These are phyloP conservation scores for Siniperca knerii DNA, from an alignment of 2,113 vertebrate genomes.

Conservation along the genomic window DNA sequence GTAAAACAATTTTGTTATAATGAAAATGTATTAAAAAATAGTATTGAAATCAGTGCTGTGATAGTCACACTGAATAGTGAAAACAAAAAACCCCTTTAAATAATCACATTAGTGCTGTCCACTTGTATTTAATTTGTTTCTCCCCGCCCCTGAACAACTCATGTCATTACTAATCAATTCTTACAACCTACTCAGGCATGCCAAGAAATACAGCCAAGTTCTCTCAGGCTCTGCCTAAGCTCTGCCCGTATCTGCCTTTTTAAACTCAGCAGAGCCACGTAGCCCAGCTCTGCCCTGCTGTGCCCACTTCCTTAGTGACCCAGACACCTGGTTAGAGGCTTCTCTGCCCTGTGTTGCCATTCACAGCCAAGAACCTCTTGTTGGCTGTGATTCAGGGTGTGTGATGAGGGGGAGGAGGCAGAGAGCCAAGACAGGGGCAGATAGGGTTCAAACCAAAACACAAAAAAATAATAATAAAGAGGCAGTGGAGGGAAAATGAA, in stretches of 20 bases:
- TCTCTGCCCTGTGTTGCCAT: constrained; percentile 32
- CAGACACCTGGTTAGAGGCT: constrained; percentile 43
- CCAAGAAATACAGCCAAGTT: constrained; percentile 46
- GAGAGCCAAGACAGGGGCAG: constrained; percentile 25
- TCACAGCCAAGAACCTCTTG: constrained; percentile 35
- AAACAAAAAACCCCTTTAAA: constrained; percentile 10
- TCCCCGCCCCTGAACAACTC: constrained; percentile 42
- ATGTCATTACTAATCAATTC: constrained; percentile 64
- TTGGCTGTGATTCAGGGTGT: constrained; percentile 41
- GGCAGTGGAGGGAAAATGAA: constrained; percentile 4
- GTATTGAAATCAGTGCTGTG: not conserved
- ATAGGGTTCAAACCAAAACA: constrained; percentile 45
- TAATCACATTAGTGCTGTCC: constrained; percentile 43
- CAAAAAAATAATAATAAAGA: constrained; percentile 16
- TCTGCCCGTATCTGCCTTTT: constrained; percentile 28
- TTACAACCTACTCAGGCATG: constrained; percentile 52
- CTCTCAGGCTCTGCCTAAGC: constrained; percentile 6
- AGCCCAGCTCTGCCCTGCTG: constrained; percentile 35
- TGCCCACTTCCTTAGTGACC: constrained; percentile 50
- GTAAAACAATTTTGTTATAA: not conserved
- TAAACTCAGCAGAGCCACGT: constrained; percentile 35
- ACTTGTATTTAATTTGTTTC: constrained; percentile 54
- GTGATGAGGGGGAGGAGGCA: constrained; percentile 10
- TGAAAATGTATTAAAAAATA: not conserved
- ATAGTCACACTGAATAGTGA: not conserved